Evolutionary conservation across 2,113 vertebrate species (phyloP).

Genomic region (Sceloporus tristichus): DNA sequence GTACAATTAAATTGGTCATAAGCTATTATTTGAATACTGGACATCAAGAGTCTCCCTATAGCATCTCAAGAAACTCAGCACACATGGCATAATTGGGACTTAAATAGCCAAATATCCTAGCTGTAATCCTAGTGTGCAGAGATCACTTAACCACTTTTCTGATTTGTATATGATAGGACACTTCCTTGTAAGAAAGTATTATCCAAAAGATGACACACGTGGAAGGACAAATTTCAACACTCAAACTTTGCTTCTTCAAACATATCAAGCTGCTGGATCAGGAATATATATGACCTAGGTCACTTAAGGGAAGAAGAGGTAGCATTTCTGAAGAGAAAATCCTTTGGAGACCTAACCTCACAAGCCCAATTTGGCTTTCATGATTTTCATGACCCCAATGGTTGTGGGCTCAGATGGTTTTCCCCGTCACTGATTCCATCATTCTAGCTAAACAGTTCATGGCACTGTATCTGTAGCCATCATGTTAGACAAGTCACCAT

Average conservation of each 20-base stretch:
- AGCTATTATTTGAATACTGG: constrained; percentile 44
- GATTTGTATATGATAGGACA: background rate
- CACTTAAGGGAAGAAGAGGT: background rate
- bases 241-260: background rate
- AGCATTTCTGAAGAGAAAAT: background rate
- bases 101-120: background rate
- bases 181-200: background rate
- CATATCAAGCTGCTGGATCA: background rate
- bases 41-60: background rate
- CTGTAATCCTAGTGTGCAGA: background rate
- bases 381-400: too few species aligned
- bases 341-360: background rate
- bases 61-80: background rate
- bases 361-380: background rate
- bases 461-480: background rate
- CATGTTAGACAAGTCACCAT: background rate
- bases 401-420: background rate
- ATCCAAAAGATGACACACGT: background rate
- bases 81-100: background rate
- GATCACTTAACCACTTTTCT: background rate
- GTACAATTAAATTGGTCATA: constrained; percentile 46
- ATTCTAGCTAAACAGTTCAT: background rate
- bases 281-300: background rate
- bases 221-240: background rate
- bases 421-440: too few species aligned